Conservation (phyloP, 2,888 invertebrate genomes). For the Gasteruption jaculator region DNA sequence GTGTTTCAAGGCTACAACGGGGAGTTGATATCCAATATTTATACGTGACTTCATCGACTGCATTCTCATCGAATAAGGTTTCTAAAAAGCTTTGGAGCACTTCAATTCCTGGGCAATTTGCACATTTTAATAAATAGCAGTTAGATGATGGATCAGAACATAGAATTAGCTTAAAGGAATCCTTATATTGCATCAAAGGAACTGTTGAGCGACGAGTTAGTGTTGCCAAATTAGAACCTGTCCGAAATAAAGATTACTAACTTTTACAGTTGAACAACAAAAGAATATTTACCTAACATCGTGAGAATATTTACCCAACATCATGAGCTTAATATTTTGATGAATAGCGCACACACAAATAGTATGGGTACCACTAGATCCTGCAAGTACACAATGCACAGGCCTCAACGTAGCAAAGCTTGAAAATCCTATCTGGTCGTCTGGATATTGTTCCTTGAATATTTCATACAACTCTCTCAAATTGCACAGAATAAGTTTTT, state of each 20-base stretch:
- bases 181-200: slow-evolving; percentile 2
- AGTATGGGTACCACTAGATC: too few relatives aligned
- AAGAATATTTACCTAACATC: slow-evolving; percentile 14
- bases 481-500: slow-evolving; percentile 6
- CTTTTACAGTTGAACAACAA: neutral
- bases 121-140: slow-evolving; percentile 10
- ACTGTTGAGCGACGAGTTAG: neutral
- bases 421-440: slow-evolving; percentile 15
- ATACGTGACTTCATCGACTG: slow-evolving; percentile 10
- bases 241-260: slow-evolving; percentile 1
- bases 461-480: slow-evolving; percentile 11
- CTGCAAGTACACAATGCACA: slow-evolving; percentile 19
- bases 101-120: slow-evolving; percentile 2
- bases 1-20: slow-evolving; percentile 11
- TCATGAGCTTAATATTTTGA: slow-evolving; percentile 24
- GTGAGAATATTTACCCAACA: slow-evolving; percentile 18
- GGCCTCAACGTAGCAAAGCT: slow-evolving; percentile 18
- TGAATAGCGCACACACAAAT: slow-evolving; percentile 23
- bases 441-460: slow-evolving; percentile 13
- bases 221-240: slow-evolving; percentile 8
- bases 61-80: slow-evolving; percentile 10
- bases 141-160: slow-evolving; percentile 2
- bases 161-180: slow-evolving; percentile 8
- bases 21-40: slow-evolving; percentile 13
- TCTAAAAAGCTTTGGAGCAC: neutral